phyloP scores from a whole-genome alignment of 2,797 vertebrate genomes.

The Liasis olivaceus region DNA sequence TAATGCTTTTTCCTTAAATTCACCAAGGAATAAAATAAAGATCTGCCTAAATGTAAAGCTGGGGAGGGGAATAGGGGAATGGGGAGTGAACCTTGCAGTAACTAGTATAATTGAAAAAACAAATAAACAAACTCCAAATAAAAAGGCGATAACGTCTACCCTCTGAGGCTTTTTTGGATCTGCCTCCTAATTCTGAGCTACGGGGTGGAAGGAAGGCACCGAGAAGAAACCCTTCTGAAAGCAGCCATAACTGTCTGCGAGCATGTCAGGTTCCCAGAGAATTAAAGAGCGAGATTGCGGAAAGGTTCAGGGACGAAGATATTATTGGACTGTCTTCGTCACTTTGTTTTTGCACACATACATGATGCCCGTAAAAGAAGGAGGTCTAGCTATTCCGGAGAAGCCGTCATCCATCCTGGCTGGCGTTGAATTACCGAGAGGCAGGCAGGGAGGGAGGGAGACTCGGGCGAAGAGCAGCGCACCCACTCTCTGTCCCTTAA shows the following conservation, averaged over 20 bases:
- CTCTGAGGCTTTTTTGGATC: neutral
- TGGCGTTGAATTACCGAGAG: conserved; percentile 44
- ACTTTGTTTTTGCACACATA: neutral
- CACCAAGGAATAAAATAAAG: conserved; percentile 9
- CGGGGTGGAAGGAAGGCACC: neutral
- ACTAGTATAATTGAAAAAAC: conserved; percentile 42
- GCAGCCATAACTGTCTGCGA: neutral
- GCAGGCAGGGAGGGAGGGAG: neutral
- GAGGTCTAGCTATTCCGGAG: neutral
- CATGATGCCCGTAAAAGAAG: neutral
- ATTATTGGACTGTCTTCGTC: conserved; percentile 16
- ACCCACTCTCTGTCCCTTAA: conserved; percentile 74
- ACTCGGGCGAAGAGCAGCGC: neutral
- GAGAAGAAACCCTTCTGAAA: neutral
- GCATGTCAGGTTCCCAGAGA: conserved; percentile 33
- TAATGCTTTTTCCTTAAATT: conserved; percentile 57
- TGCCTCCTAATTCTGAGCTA: neutral
- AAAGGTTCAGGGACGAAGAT: conserved; percentile 21
- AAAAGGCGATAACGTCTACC: neutral
- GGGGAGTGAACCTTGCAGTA: neutral
- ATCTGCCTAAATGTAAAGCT: conserved; percentile 32
- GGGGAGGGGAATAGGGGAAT: conserved; percentile 16
- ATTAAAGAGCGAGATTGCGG: conserved; percentile 1
- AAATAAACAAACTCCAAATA: neutral
- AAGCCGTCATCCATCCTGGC: conserved; percentile 21